These are phyloP conservation scores for Pelecanoides urinatrix DNA, from an alignment of 2,113 vertebrate genomes.

Conservation along the genomic window DNA sequence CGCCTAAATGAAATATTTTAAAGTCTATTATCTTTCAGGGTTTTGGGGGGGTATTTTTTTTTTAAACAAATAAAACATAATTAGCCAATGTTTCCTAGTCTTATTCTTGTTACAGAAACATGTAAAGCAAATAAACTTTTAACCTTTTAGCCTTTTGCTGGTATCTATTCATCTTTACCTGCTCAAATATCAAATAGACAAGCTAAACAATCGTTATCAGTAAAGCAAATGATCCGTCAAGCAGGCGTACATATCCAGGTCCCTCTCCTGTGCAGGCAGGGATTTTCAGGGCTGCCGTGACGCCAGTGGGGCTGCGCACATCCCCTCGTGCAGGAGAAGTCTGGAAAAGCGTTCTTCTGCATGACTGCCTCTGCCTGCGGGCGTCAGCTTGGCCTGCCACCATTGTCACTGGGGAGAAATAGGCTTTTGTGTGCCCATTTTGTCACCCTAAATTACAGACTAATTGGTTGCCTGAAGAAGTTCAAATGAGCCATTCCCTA, in stretches of 20 bases:
- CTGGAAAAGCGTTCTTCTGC: not conserved
- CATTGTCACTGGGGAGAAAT: not conserved
- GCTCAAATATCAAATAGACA: not conserved
- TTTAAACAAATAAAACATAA: not conserved
- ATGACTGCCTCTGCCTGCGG: not conserved
- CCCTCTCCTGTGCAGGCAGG: not conserved
- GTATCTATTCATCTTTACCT: not conserved
- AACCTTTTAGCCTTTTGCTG: not conserved
- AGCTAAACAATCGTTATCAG: not conserved
- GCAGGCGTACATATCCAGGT: not conserved
- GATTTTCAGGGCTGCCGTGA: not conserved
- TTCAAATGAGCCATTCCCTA: not conserved
- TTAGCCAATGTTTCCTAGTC: not conserved
- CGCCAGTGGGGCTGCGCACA: not conserved
- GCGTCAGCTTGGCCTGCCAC: rapidly evolving
- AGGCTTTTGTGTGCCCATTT: not conserved
- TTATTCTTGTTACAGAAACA: not conserved
- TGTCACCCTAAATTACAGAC: not conserved
- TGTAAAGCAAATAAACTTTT: not conserved
- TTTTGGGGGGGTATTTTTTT: not conserved
- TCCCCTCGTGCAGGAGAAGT: not conserved
- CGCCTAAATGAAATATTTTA: not conserved
- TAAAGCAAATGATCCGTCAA: not conserved
- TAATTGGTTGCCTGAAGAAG: not conserved
- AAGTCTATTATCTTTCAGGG: not conserved